Evolutionary conservation across 2,797 vertebrate genomes (phyloP).

Genomic region (Rhinoraja longicauda): DNA sequence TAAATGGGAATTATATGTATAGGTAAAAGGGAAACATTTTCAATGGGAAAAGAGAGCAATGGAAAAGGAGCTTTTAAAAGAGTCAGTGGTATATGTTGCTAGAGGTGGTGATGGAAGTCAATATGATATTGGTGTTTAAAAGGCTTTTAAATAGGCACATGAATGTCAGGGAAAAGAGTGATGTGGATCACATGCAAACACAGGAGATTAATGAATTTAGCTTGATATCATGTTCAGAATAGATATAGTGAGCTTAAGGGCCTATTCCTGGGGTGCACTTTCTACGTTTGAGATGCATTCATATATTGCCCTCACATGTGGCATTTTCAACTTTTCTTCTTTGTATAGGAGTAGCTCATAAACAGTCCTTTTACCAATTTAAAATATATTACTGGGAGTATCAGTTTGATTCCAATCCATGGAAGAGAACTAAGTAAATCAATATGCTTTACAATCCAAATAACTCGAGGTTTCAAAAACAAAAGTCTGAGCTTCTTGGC

Average conservation of each 20-base stretch:
- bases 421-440: not conserved
- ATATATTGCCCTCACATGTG: not conserved
- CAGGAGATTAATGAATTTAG: too few species aligned
- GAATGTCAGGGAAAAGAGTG: too few species aligned
- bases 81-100: not conserved
- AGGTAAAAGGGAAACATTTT: not conserved
- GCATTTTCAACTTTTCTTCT: not conserved
- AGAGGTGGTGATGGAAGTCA: too few species aligned
- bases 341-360: not conserved
- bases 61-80: not conserved
- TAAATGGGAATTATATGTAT: not conserved
- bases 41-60: not conserved
- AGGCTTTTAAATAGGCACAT: too few species aligned
- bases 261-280: too few species aligned
- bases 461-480: not conserved
- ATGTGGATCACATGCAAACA: too few species aligned
- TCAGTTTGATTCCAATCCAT: not conserved
- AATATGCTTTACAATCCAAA: not conserved
- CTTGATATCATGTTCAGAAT: too few species aligned
- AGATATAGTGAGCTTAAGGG: too few species aligned
- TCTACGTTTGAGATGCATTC: not conserved
- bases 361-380: not conserved
- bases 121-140: too few species aligned
- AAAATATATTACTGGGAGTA: not conserved
- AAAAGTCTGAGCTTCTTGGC: not conserved